These are phyloP conservation scores for Pelosia muscerda DNA, from an alignment of 2,888 invertebrate genomes.

Conservation along the genomic window DNA sequence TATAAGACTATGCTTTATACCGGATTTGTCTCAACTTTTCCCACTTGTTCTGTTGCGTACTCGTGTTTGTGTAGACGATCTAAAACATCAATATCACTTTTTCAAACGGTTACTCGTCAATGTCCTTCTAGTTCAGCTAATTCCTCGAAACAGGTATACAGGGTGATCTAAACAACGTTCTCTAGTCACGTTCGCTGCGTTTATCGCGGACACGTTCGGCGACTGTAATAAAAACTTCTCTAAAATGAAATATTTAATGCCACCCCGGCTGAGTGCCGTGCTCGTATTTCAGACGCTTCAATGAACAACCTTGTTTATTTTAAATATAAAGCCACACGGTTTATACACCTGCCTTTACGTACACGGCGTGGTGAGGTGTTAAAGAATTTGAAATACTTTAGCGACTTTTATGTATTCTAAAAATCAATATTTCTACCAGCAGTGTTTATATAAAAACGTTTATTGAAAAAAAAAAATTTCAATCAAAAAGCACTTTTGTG, in stretches of 20 bases:
- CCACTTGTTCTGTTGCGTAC: no score
- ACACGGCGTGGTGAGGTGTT: constrained; percentile 17
- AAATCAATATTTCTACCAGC: background rate
- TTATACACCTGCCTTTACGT: constrained; percentile 34
- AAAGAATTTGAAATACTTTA: constrained; percentile 19
- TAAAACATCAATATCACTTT: no score
- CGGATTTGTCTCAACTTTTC: no score
- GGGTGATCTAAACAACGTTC: constrained; percentile 72
- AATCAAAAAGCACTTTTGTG: background rate
- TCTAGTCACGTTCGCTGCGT: constrained; percentile 82
- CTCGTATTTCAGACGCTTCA: constrained; percentile 62
- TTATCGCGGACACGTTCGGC: constrained; percentile 83
- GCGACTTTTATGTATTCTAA: constrained; percentile 12
- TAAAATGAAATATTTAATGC: constrained; percentile 86
- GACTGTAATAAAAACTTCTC: constrained; percentile 85
- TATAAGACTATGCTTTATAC: no score
- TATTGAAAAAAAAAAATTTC: no score
- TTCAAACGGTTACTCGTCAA: background rate
- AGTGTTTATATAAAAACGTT: background rate
- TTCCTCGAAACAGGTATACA: constrained; percentile 55
- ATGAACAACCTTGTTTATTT: constrained; percentile 72
- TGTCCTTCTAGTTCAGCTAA: constrained; percentile 48
- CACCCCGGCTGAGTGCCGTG: constrained; percentile 69
- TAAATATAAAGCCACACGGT: constrained; percentile 61
- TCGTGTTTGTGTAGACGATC: no score